phyloP scores from a whole-genome alignment of 2,888 invertebrate genomes.

The Cryptophagus acutangulus region DNA sequence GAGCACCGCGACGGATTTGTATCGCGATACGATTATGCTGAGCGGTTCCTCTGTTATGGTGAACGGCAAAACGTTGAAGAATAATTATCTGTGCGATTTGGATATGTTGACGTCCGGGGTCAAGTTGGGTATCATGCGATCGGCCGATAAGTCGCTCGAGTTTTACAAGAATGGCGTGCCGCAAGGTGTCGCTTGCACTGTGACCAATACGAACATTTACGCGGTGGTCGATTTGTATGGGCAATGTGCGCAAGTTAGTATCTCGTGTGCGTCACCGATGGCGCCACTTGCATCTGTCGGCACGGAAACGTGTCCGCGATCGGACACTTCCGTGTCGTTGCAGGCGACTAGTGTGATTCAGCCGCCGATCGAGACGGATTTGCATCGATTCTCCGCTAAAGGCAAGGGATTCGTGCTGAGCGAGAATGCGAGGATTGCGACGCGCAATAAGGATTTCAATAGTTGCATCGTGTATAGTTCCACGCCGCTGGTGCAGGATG shows the following conservation, averaged over 20 bases:
- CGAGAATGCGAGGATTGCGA: slow-evolving; percentile 54
- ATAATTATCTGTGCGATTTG: slow-evolving; percentile 80
- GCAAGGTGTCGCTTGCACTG: slow-evolving; percentile 79
- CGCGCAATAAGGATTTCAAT: slow-evolving; percentile 53
- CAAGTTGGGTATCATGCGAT: slow-evolving; percentile 72
- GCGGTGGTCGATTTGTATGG: slow-evolving; percentile 95
- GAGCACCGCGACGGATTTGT: slow-evolving; percentile 86
- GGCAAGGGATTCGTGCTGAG: slow-evolving; percentile 67
- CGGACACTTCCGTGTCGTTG: slow-evolving; percentile 44
- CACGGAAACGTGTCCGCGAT: slow-evolving; percentile 40
- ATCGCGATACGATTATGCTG: slow-evolving; percentile 87
- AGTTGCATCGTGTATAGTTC: slow-evolving; percentile 65
- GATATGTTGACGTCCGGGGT: slow-evolving; percentile 75
- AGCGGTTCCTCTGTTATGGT: slow-evolving; percentile 90
- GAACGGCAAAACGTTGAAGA: slow-evolving; percentile 78
- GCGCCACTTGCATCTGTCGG: slow-evolving; percentile 41
- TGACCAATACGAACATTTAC: slow-evolving; percentile 75
- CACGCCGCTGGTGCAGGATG: slow-evolving; percentile 65
- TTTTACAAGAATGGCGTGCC: slow-evolving; percentile 84
- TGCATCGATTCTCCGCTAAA: slow-evolving; percentile 54
- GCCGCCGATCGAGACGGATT: slow-evolving; percentile 40
- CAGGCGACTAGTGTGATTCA: slow-evolving; percentile 40
- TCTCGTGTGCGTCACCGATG: slow-evolving; percentile 41
- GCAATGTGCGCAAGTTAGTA: slow-evolving; percentile 84
- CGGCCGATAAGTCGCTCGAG: slow-evolving; percentile 76